phyloP scores from a whole-genome alignment of 2,888 invertebrate genomes.

The Platycheirus rosarum region DNA sequence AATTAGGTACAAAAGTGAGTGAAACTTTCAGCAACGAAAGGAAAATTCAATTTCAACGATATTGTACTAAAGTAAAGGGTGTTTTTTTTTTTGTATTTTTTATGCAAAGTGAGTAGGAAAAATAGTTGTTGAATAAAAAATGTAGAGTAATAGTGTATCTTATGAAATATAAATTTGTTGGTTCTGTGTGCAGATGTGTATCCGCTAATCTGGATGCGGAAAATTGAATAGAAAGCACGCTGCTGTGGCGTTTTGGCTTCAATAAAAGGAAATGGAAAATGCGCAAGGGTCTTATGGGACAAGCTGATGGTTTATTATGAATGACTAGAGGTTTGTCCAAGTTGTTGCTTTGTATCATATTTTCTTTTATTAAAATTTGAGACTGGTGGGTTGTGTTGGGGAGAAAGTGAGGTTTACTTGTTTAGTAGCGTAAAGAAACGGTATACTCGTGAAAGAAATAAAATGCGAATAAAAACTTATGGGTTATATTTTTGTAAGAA shows the following conservation, averaged over 20 bases:
- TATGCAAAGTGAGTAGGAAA: conserved; percentile 18
- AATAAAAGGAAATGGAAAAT: conserved; percentile 18
- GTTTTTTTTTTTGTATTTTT: conserved; percentile 4
- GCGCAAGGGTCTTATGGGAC: background rate
- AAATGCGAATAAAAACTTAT: no score
- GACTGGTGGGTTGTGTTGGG: background rate
- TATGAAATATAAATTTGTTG: conserved; percentile 29
- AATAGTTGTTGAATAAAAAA: background rate
- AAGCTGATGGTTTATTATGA: background rate
- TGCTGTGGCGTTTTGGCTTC: conserved; percentile 10
- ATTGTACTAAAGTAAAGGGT: conserved; percentile 50
- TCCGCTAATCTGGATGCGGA: conserved; percentile 22
- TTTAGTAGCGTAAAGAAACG: no score
- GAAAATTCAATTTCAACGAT: conserved; percentile 71
- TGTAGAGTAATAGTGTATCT: conserved; percentile 20
- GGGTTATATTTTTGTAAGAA: no score
- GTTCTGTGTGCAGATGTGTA: conserved; percentile 8
- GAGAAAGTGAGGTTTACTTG: no score
- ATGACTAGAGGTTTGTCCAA: background rate
- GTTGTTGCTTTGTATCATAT: background rate
- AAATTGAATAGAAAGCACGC: conserved; percentile 35
- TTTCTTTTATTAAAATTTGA: background rate
- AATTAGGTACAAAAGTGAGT: conserved; percentile 71
- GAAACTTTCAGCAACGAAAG: conserved; percentile 61
- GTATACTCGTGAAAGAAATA: no score